phyloP scores from a whole-genome alignment of 2,113 vertebrate species.

The Hippocampus zosterae region DNA sequence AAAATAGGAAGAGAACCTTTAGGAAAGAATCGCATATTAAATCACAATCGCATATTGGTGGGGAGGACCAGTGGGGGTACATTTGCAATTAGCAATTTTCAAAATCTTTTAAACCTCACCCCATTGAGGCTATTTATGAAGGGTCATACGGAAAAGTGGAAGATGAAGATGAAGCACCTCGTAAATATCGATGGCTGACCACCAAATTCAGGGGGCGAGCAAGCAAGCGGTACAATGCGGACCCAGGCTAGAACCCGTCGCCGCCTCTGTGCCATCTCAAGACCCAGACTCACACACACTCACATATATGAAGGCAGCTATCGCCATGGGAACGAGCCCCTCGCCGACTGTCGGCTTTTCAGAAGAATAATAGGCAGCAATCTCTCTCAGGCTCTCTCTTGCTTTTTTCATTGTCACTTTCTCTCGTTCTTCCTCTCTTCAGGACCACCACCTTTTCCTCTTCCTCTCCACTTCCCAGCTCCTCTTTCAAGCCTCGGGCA shows the following conservation, averaged over 20 bases:
- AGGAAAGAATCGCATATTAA: no score
- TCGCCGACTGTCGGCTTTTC: slow-evolving; percentile 65
- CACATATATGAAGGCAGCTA: slow-evolving; percentile 48
- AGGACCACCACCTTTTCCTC: background rate
- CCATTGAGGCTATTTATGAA: no score
- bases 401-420: slow-evolving; percentile 43
- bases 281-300: slow-evolving; percentile 33
- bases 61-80: no score
- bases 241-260: slow-evolving; percentile 27
- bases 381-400: slow-evolving; percentile 55
- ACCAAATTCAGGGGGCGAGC: no score
- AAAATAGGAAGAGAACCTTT: no score
- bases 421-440: slow-evolving; percentile 21
- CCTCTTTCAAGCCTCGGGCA: slow-evolving; percentile 20
- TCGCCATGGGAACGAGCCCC: slow-evolving; percentile 79
- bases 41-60: no score
- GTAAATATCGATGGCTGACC: no score
- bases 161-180: no score
- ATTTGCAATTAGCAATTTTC: no score
- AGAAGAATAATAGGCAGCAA: slow-evolving; percentile 73
- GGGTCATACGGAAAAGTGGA: no score
- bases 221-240: background rate
- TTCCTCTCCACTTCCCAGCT: background rate
- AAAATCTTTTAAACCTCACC: no score
- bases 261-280: slow-evolving; percentile 40